A percentile compares a stretch with the other conserved stretches of the same genome.
These are phyloP conservation scores for Drosophila eugracilis DNA, from an alignment of 1,140 invertebrate species.

Conservation along the genomic window DNA sequence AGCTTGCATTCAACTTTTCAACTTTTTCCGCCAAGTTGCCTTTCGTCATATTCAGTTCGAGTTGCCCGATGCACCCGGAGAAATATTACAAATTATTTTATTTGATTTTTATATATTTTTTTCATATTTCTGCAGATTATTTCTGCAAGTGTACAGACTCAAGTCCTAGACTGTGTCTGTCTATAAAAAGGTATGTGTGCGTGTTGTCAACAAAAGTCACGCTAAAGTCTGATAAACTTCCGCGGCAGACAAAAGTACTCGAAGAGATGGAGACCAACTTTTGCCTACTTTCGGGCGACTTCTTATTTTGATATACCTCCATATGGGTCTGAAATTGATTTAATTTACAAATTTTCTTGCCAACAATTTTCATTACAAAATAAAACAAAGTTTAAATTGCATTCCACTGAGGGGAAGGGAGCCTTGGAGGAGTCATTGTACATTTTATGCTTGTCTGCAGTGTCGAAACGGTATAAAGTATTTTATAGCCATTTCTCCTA, in stretches of 20 bases:
- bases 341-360: constrained; percentile 56
- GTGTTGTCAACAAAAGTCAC: constrained; percentile 76
- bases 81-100: background rate
- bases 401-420: constrained; percentile 25
- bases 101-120: no score
- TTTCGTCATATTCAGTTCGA: constrained; percentile 44
- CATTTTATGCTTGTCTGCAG: constrained; percentile 45
- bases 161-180: constrained; percentile 9
- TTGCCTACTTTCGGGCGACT: constrained; percentile 64
- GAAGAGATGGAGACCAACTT: constrained; percentile 17
- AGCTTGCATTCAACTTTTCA: constrained; percentile 40
- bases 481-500: constrained; percentile 49
- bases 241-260: constrained; percentile 61
- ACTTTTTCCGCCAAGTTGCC: constrained; percentile 57
- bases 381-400: constrained; percentile 75
- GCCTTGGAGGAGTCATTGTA: constrained; percentile 13
- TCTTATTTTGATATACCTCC: constrained; percentile 15
- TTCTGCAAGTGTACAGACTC: constrained; percentile 1
- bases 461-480: constrained; percentile 59
- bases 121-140: background rate
- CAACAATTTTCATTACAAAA: constrained; percentile 58
- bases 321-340: constrained; percentile 54
- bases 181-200: constrained; percentile 31
- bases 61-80: constrained; percentile 1
- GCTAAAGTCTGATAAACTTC: constrained; percentile 80